Evolutionary conservation across 1,140 invertebrate genomes (phyloP).

Genomic region (Phymorhynchus buccinoides): DNA sequence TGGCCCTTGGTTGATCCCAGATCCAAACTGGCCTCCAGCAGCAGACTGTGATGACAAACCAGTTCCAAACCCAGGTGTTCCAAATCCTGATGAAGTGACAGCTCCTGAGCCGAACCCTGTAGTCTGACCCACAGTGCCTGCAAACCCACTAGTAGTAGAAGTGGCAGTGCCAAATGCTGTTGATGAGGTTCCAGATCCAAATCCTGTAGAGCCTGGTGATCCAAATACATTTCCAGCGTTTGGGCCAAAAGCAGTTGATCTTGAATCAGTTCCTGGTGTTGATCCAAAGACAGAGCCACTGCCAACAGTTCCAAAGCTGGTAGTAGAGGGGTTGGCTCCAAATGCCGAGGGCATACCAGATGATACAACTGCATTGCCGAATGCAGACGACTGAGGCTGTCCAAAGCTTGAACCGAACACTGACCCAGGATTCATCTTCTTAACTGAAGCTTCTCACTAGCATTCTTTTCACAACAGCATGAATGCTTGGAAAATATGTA

Average conservation of each 20-base stretch:
- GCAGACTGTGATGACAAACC: not conserved
- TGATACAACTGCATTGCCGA: not conserved
- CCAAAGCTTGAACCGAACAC: constrained; percentile 33
- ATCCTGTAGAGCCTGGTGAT: not conserved
- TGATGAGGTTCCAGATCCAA: constrained; percentile 33
- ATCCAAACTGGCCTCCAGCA: not conserved
- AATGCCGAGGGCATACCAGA: not conserved
- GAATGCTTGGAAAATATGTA: too few species aligned
- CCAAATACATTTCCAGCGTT: constrained; percentile 35
- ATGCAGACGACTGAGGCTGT: constrained; percentile 10
- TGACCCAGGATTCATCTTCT: not conserved
- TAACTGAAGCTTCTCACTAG: too few species aligned
- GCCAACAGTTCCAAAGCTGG: constrained; percentile 11
- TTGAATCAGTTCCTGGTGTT: not conserved
- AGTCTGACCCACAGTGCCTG: constrained; percentile 1
- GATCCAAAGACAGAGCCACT: constrained; percentile 17
- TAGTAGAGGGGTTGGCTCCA: not conserved
- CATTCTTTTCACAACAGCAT: too few species aligned
- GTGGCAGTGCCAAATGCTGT: not conserved
- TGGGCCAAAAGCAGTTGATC: not conserved
- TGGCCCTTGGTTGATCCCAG: not conserved
- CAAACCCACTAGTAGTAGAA: not conserved
- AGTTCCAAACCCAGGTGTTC: constrained; percentile 37
- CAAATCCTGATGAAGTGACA: not conserved
- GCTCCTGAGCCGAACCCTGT: constrained; percentile 26